These are phyloP conservation scores for Fundulus diaphanus DNA, from an alignment of 2,797 vertebrate species.

Conservation along the genomic window DNA sequence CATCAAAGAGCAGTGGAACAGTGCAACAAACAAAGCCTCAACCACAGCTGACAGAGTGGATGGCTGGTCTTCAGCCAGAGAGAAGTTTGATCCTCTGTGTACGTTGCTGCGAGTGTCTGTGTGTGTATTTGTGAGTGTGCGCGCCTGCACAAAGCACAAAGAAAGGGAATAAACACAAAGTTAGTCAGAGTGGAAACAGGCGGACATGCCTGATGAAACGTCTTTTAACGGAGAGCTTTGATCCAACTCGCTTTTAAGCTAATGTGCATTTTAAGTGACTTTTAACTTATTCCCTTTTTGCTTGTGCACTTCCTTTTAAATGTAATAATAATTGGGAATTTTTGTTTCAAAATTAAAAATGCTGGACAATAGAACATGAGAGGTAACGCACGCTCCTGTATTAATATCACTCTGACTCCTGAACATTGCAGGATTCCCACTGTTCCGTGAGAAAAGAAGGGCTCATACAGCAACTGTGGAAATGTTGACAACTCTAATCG, in stretches of 20 bases:
- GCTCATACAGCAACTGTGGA: too few relatives aligned
- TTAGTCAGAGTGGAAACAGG: slow-evolving; percentile 77
- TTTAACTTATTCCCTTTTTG: slow-evolving; percentile 46
- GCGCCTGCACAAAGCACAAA: slow-evolving; percentile 66
- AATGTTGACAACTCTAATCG: too few relatives aligned
- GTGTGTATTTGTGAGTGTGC: too few relatives aligned
- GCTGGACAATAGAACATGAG: neutral
- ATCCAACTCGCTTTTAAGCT: slow-evolving; percentile 69
- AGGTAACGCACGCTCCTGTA: neutral
- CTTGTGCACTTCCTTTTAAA: slow-evolving; percentile 13
- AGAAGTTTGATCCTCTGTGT: slow-evolving; percentile 76
- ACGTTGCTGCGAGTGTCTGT: slow-evolving; percentile 59
- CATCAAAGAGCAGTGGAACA: slow-evolving; percentile 78
- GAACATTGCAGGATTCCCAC: neutral
- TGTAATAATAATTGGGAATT: slow-evolving; percentile 33
- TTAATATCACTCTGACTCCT: slow-evolving; percentile 5
- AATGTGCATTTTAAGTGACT: slow-evolving; percentile 64
- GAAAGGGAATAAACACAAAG: slow-evolving; percentile 71
- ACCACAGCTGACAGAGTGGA: slow-evolving; percentile 80
- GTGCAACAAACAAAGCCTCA: slow-evolving; percentile 81
- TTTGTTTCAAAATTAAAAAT: neutral
- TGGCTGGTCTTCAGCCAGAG: slow-evolving; percentile 70
- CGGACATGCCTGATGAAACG: slow-evolving; percentile 70
- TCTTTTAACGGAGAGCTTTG: slow-evolving; percentile 67
- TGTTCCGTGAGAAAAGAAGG: too few relatives aligned